Conservation (phyloP, 2,888 invertebrate species). For the Drosophila aldrichi region DNA sequence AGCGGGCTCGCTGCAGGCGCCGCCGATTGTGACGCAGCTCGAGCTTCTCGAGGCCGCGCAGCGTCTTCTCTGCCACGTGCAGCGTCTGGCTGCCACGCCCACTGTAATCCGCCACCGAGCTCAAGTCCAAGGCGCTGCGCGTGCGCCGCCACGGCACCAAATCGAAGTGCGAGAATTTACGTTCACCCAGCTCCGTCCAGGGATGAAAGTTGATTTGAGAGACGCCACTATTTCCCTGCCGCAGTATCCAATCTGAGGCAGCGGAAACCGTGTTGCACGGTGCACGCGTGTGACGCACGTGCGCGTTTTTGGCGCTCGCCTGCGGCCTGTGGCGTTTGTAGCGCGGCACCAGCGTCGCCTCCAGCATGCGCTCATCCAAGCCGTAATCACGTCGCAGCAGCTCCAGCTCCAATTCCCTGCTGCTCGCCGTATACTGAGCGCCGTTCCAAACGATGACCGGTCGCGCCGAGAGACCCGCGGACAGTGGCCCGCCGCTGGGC, state of each 20-base stretch:
- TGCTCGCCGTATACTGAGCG: constrained; percentile 80
- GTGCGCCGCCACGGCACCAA: constrained; percentile 84
- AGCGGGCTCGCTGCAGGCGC: constrained; percentile 82
- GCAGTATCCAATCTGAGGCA: constrained; percentile 83
- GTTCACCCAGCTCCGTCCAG: constrained; percentile 71
- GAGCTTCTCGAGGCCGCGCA: constrained; percentile 79
- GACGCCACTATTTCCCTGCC: constrained; percentile 71
- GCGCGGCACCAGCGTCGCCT: constrained; percentile 79
- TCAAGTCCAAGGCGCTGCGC: constrained; percentile 75
- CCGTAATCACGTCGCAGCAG: constrained; percentile 78
- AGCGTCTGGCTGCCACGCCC: constrained; percentile 38
- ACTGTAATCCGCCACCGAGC: constrained; percentile 75
- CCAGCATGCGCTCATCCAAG: constrained; percentile 79
- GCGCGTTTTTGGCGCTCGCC: constrained; percentile 78
- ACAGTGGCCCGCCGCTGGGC: constrained; percentile 39
- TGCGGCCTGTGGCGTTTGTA: constrained; percentile 73
- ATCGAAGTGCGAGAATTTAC: constrained; percentile 83
- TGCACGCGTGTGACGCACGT: constrained; percentile 45
- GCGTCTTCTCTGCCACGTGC: constrained; percentile 56
- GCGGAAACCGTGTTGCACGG: neutral
- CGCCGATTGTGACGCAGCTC: constrained; percentile 83
- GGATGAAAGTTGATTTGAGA: constrained; percentile 83
- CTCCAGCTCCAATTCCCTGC: constrained; percentile 79
- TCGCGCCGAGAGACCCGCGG: constrained; percentile 35
- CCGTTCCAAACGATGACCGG: constrained; percentile 82